Evolutionary conservation across 2,113 vertebrate species (phyloP).

Genomic region (Cettia cetti): DNA sequence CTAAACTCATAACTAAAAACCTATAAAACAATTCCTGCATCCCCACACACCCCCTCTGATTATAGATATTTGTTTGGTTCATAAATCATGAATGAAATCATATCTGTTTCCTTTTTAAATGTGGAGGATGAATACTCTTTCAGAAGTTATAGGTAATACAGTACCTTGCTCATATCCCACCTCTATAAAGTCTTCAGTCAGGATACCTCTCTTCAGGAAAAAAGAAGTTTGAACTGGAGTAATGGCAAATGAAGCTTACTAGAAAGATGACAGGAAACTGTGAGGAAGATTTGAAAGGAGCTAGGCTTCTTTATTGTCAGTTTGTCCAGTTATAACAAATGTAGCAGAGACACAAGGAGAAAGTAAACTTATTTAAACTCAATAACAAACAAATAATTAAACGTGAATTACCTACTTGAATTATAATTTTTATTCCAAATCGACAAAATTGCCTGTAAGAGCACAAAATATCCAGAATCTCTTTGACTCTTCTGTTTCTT

Average conservation of each 20-base stretch:
- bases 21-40: no score
- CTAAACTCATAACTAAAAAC: no score
- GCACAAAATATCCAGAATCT: background rate
- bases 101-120: background rate
- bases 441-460: background rate
- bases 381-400: background rate
- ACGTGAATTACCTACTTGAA: background rate
- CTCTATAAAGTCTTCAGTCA: background rate
- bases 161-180: background rate
- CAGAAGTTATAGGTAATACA: background rate
- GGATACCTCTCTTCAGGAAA: background rate
- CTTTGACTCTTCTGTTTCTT: background rate
- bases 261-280: background rate
- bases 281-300: background rate
- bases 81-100: background rate
- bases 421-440: background rate
- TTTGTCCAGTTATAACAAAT: background rate
- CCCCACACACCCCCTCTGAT: fast-evolving
- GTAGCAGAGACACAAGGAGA: background rate
- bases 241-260: background rate
- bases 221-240: background rate
- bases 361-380: background rate
- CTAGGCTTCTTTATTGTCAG: background rate
- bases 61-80: background rate
- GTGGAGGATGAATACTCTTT: background rate